Evolutionary conservation across 2,113 vertebrate genomes (phyloP), one percentile per base, ranked within the genome.

Genomic region (Erinaceus europaeus): DNA sequence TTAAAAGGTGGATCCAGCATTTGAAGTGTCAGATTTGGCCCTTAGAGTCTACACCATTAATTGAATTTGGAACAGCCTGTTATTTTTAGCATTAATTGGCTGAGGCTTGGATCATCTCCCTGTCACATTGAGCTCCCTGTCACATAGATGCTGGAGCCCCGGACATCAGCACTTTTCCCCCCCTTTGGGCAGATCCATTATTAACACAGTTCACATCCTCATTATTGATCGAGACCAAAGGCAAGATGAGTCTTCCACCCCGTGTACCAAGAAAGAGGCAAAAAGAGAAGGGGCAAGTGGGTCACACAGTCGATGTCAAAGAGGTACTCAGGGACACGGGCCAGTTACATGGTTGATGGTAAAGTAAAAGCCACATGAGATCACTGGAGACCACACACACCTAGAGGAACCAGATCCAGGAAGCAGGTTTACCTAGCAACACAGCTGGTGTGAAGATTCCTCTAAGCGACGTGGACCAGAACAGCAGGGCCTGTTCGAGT

Each of bases 371-470:
- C 34, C 34, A 52, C 29, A 36, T 9, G 81, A 71, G 69, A 67
- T 53, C 40, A 62, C 48, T 27, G 29, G 64, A 85, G 86, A 79
- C 40, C 90, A 90, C 72, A 71, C 67, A 80, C 67, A 76, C 46
- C 57, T 8, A n/a, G 84, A 79, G 74, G 72, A 90, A 89, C 18
- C 76, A 46, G 67, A 89, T 12, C 36, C 0, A 0, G 65, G 59
- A 88, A 84, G 75, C 42, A 27, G 85, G 55, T 80, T 92, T 61
- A 75, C 64, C 69, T 44, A 81, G 80, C 36, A 48, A 50, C 83
- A 55, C 80, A 88, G 77, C 78, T 89, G 90, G 57, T 34, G 14
- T 2, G 2, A 82, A 88, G 78, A 73, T 46, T 69, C 40, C 61
- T 77, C 71, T 84, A 89, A 90, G 65, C 23, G 46, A 21, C 0